A percentile compares a stretch with the other conserved stretches of the same genome.
phyloP scores from a whole-genome alignment of 1,140 invertebrate species.

The Pentalonia nigronervosa region DNA sequence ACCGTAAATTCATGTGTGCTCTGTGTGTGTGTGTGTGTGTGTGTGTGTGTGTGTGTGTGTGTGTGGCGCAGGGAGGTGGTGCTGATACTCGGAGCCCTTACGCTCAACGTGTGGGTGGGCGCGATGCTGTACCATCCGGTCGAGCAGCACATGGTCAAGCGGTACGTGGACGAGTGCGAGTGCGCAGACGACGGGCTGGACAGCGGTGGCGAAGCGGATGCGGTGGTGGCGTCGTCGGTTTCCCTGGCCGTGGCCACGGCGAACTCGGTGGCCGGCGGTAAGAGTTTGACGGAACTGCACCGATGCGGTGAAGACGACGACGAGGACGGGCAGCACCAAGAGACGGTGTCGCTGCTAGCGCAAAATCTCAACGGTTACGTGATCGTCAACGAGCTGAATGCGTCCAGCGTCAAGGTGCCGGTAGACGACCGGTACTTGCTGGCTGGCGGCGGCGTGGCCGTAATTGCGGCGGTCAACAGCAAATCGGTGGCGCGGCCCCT shows the following conservation, averaged over 20 bases:
- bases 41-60: constrained; percentile 55
- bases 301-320: background rate
- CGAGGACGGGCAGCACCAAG: background rate
- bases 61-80: constrained; percentile 72
- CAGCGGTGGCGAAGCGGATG: constrained; percentile 13
- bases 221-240: background rate
- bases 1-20: constrained; percentile 59
- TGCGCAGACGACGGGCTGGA: background rate
- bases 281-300: constrained; percentile 26
- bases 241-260: background rate
- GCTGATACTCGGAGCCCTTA: constrained; percentile 81
- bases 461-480: constrained; percentile 60
- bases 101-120: constrained; percentile 82
- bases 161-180: constrained; percentile 62
- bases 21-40: background rate
- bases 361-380: constrained; percentile 48
- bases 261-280: background rate
- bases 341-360: constrained; percentile 39
- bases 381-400: constrained; percentile 54
- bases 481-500: background rate
- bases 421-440: constrained; percentile 58
- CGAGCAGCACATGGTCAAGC: constrained; percentile 77
- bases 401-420: constrained; percentile 50
- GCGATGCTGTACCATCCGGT: constrained; percentile 85
- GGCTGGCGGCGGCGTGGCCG: constrained; percentile 30